Evolutionary conservation across 2,888 invertebrate species (phyloP).

Genomic region (Acanthosepion esculentum): DNA sequence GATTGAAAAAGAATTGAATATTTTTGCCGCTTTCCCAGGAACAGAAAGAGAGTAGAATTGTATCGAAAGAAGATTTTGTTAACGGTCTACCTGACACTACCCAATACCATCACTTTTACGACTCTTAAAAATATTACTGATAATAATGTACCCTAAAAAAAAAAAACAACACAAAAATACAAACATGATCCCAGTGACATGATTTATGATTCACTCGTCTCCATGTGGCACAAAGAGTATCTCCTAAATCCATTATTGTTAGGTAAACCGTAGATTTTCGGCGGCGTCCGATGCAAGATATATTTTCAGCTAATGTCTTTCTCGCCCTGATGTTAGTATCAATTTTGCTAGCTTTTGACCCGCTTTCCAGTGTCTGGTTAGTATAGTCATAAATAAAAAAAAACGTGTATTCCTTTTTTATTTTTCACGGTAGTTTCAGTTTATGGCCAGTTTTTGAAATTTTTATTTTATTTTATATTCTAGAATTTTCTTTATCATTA

Average conservation of each 20-base stretch:
- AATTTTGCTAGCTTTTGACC: background rate
- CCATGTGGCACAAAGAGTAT: background rate
- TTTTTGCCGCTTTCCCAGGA: too few species aligned
- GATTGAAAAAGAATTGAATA: too few species aligned
- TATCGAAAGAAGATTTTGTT: too few species aligned
- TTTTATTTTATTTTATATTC: background rate
- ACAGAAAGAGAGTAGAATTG: too few species aligned
- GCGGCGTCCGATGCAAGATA: background rate
- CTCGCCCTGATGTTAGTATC: background rate
- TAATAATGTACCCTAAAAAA: too few species aligned
- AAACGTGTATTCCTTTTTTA: background rate
- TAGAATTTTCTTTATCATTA: background rate
- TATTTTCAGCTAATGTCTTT: background rate
- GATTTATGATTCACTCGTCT: background rate
- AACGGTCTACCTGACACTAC: too few species aligned
- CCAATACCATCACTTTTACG: too few species aligned
- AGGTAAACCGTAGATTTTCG: background rate
- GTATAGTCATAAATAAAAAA: background rate
- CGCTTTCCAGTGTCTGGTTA: background rate
- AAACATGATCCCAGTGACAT: background rate
- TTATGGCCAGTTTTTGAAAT: too few species aligned
- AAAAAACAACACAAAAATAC: too few species aligned
- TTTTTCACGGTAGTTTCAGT: background rate
- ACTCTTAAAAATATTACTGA: too few species aligned
- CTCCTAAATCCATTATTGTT: background rate